Percentiles rank a stretch among this genome's conserved stretches.
Conservation (phyloP, 1,140 invertebrate genomes). For the Drosophila ficusphila region DNA sequence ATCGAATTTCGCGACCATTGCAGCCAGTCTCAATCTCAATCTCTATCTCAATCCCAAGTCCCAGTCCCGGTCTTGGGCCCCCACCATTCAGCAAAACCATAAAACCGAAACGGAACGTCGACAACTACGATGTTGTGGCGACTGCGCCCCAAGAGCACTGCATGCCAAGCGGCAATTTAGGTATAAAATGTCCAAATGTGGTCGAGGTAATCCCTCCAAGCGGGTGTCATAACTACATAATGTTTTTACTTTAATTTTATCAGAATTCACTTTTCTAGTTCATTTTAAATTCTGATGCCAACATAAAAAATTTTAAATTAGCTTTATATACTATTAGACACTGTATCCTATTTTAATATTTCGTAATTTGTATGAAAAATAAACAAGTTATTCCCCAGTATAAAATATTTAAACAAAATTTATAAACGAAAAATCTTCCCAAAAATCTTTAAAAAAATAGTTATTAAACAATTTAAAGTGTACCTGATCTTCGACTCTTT, state of each 20-base stretch:
- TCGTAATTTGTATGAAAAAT: too few species aligned
- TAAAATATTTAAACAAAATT: neutral
- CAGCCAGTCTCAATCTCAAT: constrained; percentile 18
- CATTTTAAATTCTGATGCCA: too few species aligned
- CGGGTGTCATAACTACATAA: neutral
- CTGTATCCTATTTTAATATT: too few species aligned
- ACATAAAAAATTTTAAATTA: too few species aligned
- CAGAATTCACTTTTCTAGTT: neutral
- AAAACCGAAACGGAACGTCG: constrained; percentile 75
- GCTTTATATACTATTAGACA: too few species aligned
- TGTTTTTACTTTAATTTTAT: neutral
- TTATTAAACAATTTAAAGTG: constrained; percentile 1
- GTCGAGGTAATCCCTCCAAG: constrained; percentile 31
- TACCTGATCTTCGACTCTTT: neutral
- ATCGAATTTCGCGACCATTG: constrained; percentile 73
- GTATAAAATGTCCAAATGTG: constrained; percentile 81
- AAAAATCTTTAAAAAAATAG: neutral
- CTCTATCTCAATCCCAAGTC: constrained; percentile 8
- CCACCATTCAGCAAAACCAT: constrained; percentile 73
- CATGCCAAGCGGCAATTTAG: constrained; percentile 76
- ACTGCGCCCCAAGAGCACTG: constrained; percentile 54
- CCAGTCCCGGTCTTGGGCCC: constrained; percentile 6
- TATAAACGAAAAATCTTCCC: neutral
- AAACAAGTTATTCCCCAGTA: too few species aligned
- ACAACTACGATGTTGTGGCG: constrained; percentile 26